These are phyloP conservation scores for Ibidorhyncha struthersii DNA, from an alignment of 2,113 vertebrate genomes.

Conservation along the genomic window DNA sequence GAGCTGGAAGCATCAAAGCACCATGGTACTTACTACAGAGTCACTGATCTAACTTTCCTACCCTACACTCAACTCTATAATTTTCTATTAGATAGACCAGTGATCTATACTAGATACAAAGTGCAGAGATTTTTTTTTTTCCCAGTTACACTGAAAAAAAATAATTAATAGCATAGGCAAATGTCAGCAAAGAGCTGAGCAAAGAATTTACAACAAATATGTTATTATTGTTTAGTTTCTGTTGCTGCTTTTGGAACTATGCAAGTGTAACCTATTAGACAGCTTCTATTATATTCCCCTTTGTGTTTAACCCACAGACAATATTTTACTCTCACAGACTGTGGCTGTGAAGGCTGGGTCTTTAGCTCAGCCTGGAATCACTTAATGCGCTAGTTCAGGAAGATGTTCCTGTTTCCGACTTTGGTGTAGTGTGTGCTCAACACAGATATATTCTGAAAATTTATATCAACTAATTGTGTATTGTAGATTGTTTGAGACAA, in stretches of 20 bases:
- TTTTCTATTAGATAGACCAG: neutral
- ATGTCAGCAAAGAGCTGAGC: neutral
- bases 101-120: neutral
- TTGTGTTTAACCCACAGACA: neutral
- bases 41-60: neutral
- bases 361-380: neutral
- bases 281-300: neutral
- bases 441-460: neutral
- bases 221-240: neutral
- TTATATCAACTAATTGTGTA: neutral
- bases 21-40: neutral
- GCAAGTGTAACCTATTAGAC: neutral
- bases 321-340: neutral
- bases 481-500: neutral
- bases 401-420: neutral
- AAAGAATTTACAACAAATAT: neutral
- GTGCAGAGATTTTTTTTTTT: neutral
- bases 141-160: neutral
- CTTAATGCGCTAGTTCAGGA: neutral
- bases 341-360: neutral
- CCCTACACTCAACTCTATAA: neutral
- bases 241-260: neutral
- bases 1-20: neutral
- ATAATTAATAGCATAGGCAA: neutral
- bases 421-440: neutral